A percentile compares a stretch with the other conserved stretches of the same genome.
Conservation (phyloP, 2,888 invertebrate species). For the Chromoteleia sp. region DNA sequence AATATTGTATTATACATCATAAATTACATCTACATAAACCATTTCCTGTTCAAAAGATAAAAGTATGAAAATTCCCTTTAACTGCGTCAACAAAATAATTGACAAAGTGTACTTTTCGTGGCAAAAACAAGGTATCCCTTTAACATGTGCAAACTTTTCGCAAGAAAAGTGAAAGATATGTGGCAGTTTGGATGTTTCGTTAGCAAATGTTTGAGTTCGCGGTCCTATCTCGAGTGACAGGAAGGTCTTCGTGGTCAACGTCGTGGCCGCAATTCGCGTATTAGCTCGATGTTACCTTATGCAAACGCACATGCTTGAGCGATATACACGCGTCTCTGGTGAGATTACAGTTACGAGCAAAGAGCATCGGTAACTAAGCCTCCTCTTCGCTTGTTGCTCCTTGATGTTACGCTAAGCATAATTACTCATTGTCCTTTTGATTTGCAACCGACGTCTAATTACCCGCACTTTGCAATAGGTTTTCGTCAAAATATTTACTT, state of each 20-base stretch:
- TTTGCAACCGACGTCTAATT: constrained; percentile 46
- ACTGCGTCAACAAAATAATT: too few species aligned
- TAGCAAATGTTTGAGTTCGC: constrained; percentile 51
- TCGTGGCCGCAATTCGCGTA: constrained; percentile 49
- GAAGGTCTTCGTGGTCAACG: constrained; percentile 48
- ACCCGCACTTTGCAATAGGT: constrained; percentile 3
- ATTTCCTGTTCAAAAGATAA: too few species aligned
- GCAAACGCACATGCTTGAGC: constrained; percentile 39
- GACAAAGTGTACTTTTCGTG: too few species aligned
- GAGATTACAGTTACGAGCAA: constrained; percentile 38
- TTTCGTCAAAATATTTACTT: not conserved
- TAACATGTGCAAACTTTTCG: too few species aligned
- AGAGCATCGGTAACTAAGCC: constrained; percentile 39
- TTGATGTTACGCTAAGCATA: constrained; percentile 19
- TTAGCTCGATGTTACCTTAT: constrained; percentile 58
- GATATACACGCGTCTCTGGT: constrained; percentile 32
- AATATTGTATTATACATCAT: too few species aligned
- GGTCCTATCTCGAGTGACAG: constrained; percentile 51
- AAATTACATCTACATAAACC: too few species aligned
- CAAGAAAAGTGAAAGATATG: constrained; percentile 47
- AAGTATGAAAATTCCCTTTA: too few species aligned
- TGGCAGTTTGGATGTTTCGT: constrained; percentile 56
- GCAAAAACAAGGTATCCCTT: too few species aligned
- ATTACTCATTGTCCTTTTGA: constrained; percentile 53
- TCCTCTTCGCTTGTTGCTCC: constrained; percentile 36